These are phyloP conservation scores for Lumbricus terrestris DNA, from an alignment of 2,888 invertebrate genomes.

Conservation along the genomic window DNA sequence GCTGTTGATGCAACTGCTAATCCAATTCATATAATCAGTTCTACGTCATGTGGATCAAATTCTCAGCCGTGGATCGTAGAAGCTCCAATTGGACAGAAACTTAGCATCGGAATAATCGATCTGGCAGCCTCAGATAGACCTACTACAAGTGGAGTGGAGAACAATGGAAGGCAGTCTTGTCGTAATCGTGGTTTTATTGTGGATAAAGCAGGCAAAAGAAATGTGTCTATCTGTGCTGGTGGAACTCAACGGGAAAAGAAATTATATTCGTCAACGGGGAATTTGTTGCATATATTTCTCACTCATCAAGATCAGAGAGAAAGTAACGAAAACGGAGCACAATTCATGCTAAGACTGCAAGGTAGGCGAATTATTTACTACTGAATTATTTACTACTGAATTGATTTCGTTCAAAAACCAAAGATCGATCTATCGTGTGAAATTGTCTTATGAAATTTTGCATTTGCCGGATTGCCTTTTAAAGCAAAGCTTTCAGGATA, in stretches of 20 bases:
- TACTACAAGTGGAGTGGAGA: neutral
- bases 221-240: neutral
- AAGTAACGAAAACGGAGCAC: neutral
- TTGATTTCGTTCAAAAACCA: too few species aligned
- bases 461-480: too few species aligned
- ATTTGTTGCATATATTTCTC: neutral
- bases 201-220: neutral
- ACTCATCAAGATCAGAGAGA: neutral
- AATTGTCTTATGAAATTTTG: too few species aligned
- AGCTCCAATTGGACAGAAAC: neutral
- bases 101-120: neutral
- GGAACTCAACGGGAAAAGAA: neutral
- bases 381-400: neutral
- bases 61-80: neutral
- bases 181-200: neutral
- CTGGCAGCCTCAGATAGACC: neutral
- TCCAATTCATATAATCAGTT: too few species aligned
- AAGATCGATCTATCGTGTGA: too few species aligned
- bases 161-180: neutral
- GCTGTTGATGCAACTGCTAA: neutral
- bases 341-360: neutral
- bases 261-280: neutral
- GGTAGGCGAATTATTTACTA: neutral
- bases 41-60: neutral
- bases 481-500: too few species aligned